Base-by-base conservation (phyloP, 2,888 invertebrate genomes). In the Diadromus collaris region DNA sequence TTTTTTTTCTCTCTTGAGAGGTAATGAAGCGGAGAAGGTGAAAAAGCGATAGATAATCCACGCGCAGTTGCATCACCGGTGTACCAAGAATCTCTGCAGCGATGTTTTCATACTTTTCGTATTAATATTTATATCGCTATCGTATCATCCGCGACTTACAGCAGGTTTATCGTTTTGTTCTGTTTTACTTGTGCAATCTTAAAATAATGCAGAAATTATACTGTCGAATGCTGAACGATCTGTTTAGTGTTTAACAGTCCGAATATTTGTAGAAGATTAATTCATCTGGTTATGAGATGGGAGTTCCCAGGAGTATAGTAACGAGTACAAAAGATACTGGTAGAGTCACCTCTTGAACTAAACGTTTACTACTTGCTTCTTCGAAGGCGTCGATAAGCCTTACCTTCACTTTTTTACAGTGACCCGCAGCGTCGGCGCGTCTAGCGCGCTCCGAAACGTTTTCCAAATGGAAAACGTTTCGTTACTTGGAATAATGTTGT, bases 291-390 rank as follows among this genome's bases (percentile, higher is more conserved):
- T 16, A 16, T 41, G 5, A 41, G 65, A 48, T 32, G 19, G 10
- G 16, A 29, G 44, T 65, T 19, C 9, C 48, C 6, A 48, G 46
- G 46, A 19, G 24, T 10, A 24, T 56, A 56, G 29, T 24, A 27
- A 56, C 46, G n/a, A 29, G 13, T 56, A 29, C n/a, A 48, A 48
- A 65, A 70, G 63, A 34, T 38, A 10, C 54, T 24, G 41, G 60
- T 21, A 32, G 76, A 76, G 71, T 65, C 71, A 51, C 51, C 71
- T 76, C 60, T 65, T 29, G 76, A 76, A 71, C 41, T 51, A 32
- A 56, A 71, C 44, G 27, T 51, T 51, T 5, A 76, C 76, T 58
- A 44, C 19, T 41, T 16, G 21, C 24, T 38, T 38, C 54, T 32
- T 51, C 32, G 48, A 34, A 24, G 34, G 27, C 34, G 72, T 72